These are phyloP conservation scores for Tipula helvola DNA, from an alignment of 2,888 invertebrate genomes.

Conservation along the genomic window DNA sequence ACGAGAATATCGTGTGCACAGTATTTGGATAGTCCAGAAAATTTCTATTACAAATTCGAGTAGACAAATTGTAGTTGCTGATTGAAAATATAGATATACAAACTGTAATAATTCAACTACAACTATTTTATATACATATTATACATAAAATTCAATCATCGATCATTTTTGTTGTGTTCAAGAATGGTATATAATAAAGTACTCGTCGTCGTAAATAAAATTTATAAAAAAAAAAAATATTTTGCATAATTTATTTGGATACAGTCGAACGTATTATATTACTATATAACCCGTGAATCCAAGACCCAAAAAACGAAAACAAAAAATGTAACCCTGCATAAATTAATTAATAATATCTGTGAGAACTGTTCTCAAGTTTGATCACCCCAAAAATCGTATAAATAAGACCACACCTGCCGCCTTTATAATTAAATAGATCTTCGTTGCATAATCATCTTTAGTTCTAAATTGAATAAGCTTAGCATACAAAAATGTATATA, in stretches of 20 bases:
- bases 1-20: neutral
- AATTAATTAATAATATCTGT: neutral
- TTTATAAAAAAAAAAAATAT: neutral
- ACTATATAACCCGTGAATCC: neutral
- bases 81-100: neutral
- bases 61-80: neutral
- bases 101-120: neutral
- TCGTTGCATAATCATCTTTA: neutral
- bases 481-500: neutral
- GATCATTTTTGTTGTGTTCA: neutral
- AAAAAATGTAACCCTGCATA: neutral
- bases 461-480: no score
- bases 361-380: neutral
- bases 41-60: neutral
- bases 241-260: neutral
- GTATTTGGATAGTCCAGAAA: neutral
- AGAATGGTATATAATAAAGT: neutral
- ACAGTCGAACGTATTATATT: neutral
- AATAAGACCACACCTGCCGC: neutral
- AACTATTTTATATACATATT: neutral
- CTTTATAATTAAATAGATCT: neutral
- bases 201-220: neutral
- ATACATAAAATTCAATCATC: neutral
- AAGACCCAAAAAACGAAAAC: neutral
- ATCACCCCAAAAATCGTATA: neutral